Percentiles rank a stretch among this genome's conserved stretches.
phyloP scores from a whole-genome alignment of 2,797 vertebrate genomes.

The Tapera naevia region DNA sequence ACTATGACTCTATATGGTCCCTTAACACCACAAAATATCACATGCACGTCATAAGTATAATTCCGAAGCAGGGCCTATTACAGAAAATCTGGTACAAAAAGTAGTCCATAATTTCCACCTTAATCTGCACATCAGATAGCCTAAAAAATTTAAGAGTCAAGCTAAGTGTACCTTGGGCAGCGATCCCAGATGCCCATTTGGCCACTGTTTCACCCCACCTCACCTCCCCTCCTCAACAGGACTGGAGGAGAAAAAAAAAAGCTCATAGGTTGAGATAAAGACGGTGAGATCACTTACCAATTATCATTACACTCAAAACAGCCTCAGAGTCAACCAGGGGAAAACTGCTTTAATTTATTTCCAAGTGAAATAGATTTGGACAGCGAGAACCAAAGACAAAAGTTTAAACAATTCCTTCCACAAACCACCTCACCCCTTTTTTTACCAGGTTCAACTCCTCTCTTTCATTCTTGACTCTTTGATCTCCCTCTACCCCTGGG shows the following conservation, averaged over 20 bases:
- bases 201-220: neutral
- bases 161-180: neutral
- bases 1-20: neutral
- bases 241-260: neutral
- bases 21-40: neutral
- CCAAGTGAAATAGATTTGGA: neutral
- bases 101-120: neutral
- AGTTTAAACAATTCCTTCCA: neutral
- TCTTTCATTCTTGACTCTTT: neutral
- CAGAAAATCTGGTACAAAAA: neutral
- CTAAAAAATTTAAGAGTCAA: neutral
- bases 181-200: neutral
- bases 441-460: neutral
- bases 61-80: neutral
- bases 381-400: neutral
- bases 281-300: neutral
- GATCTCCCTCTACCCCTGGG: fast-evolving
- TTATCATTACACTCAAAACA: neutral
- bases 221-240: neutral
- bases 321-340: too few relatives aligned
- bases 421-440: neutral
- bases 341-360: neutral
- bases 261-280: neutral
- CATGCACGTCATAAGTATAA: neutral
- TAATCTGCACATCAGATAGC: neutral